Evolutionary conservation across 2,113 vertebrate species (phyloP).

Genomic region (Lepisosteus oculatus): DNA sequence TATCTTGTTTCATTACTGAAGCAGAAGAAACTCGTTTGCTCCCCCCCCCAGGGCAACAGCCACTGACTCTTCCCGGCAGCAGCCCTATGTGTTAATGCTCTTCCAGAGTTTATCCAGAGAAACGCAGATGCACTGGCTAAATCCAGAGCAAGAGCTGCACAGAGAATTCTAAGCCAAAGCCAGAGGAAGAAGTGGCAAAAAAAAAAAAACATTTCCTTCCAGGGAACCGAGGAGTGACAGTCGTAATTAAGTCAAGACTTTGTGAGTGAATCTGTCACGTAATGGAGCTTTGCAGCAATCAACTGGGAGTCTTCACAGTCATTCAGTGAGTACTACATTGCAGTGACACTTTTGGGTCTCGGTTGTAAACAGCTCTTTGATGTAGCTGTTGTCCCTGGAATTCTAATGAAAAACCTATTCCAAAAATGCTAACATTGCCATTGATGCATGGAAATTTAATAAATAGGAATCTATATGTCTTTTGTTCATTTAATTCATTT

Average conservation of each 20-base stretch:
- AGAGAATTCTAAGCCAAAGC: constrained; percentile 43
- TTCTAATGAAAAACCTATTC: too few species aligned
- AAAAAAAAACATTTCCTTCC: constrained; percentile 19
- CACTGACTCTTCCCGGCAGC: constrained; percentile 51
- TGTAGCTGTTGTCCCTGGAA: too few species aligned
- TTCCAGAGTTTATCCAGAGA: constrained; percentile 33
- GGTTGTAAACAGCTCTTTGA: background rate
- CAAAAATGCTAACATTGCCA: too few species aligned
- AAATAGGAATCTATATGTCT: too few species aligned
- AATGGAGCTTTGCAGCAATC: constrained; percentile 68
- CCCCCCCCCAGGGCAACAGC: constrained; percentile 54
- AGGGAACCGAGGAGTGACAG: constrained; percentile 36
- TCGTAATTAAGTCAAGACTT: constrained; percentile 28
- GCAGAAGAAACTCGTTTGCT: constrained; percentile 56
- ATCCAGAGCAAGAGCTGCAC: constrained; percentile 50
- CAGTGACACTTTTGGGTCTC: constrained; percentile 4
- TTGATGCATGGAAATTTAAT: too few species aligned
- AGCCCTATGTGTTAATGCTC: constrained; percentile 42
- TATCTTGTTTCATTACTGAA: constrained; percentile 66
- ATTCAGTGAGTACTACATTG: constrained; percentile 75
- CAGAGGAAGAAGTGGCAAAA: constrained; percentile 25
- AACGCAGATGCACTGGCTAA: constrained; percentile 42
- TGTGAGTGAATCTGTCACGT: constrained; percentile 34
- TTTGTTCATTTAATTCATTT: too few species aligned
- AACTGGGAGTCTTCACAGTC: constrained; percentile 76